These are phyloP conservation scores for Lepidostoma basale DNA, from an alignment of 1,140 invertebrate genomes.

Conservation along the genomic window DNA sequence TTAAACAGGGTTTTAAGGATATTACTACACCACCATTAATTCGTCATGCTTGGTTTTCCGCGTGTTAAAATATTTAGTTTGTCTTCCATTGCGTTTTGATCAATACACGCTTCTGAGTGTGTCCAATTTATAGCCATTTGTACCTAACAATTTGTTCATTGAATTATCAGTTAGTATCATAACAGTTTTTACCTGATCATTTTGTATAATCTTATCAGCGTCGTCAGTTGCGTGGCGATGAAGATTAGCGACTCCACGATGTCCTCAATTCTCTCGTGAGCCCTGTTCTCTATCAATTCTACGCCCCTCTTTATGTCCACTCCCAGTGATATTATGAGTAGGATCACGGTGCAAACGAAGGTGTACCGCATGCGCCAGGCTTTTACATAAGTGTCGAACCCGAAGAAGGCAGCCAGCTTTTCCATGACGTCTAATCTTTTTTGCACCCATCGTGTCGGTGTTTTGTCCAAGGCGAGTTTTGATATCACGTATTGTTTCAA, in stretches of 20 bases:
- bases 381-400: constrained; percentile 27
- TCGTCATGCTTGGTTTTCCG: no score
- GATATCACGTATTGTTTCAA: not conserved
- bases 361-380: constrained; percentile 12
- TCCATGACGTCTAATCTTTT: constrained; percentile 27
- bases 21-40: constrained; percentile 17
- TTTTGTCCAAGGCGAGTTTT: constrained; percentile 6
- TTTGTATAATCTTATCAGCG: constrained; percentile 31
- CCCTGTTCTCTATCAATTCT: constrained; percentile 23
- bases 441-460: constrained; percentile 32
- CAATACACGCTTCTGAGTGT: no score
- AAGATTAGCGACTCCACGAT: constrained; percentile 38
- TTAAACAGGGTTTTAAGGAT: no score
- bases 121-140: no score
- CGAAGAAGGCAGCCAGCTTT: constrained; percentile 12
- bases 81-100: no score
- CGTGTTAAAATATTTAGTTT: no score
- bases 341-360: not conserved
- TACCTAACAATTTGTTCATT: no score
- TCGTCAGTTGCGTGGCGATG: constrained; percentile 32
- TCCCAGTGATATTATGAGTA: constrained; percentile 14
- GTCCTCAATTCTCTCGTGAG: constrained; percentile 19
- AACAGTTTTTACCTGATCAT: constrained; percentile 12
- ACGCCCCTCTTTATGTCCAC: constrained; percentile 15
- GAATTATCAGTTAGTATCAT: no score